Percentiles rank a stretch among this genome's conserved stretches.
These are phyloP conservation scores for Caenorhabditis japonica DNA, from an alignment of 2,888 invertebrate species.

Conservation along the genomic window DNA sequence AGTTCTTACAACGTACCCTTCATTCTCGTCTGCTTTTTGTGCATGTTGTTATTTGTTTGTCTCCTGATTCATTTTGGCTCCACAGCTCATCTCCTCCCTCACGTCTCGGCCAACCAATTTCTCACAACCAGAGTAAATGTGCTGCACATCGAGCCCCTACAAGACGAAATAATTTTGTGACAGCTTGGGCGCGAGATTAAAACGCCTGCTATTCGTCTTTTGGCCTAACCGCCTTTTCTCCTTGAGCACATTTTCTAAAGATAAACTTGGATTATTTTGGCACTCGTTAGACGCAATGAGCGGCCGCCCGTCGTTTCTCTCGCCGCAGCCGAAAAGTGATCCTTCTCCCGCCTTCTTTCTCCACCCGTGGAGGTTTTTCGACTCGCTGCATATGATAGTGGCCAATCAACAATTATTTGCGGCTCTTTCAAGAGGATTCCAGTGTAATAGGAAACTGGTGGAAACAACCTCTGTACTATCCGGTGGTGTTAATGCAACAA, in stretches of 20 bases:
- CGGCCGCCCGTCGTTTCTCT: conserved; percentile 34
- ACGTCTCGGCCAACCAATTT: conserved; percentile 36
- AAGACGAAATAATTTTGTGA: conserved; percentile 40
- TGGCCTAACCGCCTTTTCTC: neutral
- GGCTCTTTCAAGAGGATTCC: conserved; percentile 23
- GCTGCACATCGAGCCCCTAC: neutral
- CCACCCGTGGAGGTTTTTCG: conserved; percentile 17
- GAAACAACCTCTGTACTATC: neutral
- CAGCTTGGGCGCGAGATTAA: conserved; percentile 49
- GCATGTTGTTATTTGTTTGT: conserved; percentile 27
- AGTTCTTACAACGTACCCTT: neutral
- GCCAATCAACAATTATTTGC: conserved; percentile 48
- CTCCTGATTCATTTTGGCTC: conserved; percentile 26
- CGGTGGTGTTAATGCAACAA: no score
- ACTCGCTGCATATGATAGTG: conserved; percentile 31
- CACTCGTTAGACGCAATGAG: conserved; percentile 38
- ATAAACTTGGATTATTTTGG: conserved; percentile 57
- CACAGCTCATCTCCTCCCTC: neutral
- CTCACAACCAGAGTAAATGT: conserved; percentile 32
- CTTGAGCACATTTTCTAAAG: conserved; percentile 51
- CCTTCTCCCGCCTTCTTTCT: conserved; percentile 29
- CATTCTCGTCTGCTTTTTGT: neutral
- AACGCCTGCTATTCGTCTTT: conserved; percentile 34
- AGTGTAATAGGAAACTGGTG: conserved; percentile 13
- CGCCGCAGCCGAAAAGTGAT: conserved; percentile 39